Conservation (phyloP, 2,797 vertebrate species). For the Nyctibius grandis region DNA sequence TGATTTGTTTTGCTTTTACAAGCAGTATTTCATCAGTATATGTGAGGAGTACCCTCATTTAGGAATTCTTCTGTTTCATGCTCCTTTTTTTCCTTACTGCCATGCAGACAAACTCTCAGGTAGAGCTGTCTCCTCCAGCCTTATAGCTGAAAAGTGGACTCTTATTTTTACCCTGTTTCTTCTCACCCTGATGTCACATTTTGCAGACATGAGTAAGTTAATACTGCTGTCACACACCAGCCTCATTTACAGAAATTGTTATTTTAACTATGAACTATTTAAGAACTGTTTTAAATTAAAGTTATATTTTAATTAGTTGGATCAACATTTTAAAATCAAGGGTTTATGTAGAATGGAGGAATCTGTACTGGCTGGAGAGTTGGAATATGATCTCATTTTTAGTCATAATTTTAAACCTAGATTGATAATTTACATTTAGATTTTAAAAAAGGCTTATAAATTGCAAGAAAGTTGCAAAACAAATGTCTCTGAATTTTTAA, state of each 20-base stretch:
- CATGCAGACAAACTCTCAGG: background rate
- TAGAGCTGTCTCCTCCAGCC: background rate
- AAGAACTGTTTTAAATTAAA: background rate
- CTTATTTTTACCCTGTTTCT: background rate
- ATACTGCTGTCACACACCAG: background rate
- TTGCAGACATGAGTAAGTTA: background rate
- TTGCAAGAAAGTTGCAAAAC: background rate
- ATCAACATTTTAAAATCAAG: background rate
- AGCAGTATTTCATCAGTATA: background rate
- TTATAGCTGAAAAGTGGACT: background rate
- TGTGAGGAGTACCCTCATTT: background rate
- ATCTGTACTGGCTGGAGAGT: background rate
- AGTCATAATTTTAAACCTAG: background rate
- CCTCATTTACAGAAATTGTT: background rate
- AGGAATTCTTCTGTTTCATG: background rate
- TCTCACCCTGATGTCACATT: background rate
- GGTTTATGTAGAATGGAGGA: background rate
- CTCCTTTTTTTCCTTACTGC: background rate
- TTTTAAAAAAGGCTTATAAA: background rate
- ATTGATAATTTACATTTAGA: background rate
- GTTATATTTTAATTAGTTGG: background rate
- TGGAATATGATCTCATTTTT: background rate
- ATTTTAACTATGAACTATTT: background rate
- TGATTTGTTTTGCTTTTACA: background rate
- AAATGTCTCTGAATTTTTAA: background rate